Conservation (phyloP, 1,140 invertebrate species). For the Bactericera cockerelli region DNA sequence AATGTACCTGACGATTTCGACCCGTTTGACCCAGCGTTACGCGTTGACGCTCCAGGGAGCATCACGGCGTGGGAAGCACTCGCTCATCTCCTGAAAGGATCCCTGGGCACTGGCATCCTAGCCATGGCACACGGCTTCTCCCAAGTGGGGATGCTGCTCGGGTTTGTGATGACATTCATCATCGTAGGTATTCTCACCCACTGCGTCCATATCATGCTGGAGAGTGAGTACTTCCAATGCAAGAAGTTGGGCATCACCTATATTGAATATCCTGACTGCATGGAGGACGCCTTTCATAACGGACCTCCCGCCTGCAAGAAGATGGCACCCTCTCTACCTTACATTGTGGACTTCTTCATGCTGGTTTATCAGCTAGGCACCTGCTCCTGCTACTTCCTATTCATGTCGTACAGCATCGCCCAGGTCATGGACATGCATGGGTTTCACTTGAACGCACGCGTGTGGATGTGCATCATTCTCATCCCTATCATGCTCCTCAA, state of each 20-base stretch:
- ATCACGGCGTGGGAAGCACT: slow-evolving; percentile 43
- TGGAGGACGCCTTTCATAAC: background rate
- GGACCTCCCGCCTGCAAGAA: background rate
- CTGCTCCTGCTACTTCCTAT: slow-evolving; percentile 77
- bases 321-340: background rate
- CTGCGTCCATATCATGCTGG: background rate
- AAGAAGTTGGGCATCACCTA: background rate
- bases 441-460: slow-evolving; percentile 31
- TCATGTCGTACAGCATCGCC: slow-evolving; percentile 56
- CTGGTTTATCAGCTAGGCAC: slow-evolving; percentile 72
- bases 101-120: slow-evolving; percentile 55
- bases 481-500: slow-evolving; percentile 53
- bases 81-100: slow-evolving; percentile 47
- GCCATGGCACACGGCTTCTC: slow-evolving; percentile 58
- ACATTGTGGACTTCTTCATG: slow-evolving; percentile 46
- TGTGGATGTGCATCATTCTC: slow-evolving; percentile 47
- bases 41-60: too few species aligned
- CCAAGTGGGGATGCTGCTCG: slow-evolving; percentile 46
- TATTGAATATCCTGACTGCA: background rate
- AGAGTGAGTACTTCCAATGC: too few species aligned
- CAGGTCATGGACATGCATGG: slow-evolving; percentile 31
- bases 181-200: background rate
- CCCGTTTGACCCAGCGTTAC: too few species aligned
- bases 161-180: slow-evolving; percentile 31
- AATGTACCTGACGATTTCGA: too few species aligned